phyloP scores from a whole-genome alignment of 2,888 invertebrate species.

The Carabus problematicus region DNA sequence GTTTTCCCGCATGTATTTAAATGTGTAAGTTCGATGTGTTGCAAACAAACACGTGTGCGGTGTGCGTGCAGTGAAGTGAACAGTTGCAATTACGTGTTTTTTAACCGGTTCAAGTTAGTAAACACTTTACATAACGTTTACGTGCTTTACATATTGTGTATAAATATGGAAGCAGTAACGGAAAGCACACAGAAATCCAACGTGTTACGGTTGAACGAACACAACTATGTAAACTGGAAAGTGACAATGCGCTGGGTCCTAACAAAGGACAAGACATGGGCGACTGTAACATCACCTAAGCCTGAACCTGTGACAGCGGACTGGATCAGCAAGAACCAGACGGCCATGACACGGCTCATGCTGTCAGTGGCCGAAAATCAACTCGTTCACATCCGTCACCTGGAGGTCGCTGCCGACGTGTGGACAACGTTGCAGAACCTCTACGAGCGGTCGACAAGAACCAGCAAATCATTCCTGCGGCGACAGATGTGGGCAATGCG shows the following conservation, averaged over 20 bases:
- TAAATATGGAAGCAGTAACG: not conserved
- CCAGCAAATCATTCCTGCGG: not conserved
- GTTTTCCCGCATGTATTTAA: too few relatives aligned
- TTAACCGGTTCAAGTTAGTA: too few relatives aligned
- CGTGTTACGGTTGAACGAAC: not conserved
- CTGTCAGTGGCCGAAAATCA: not conserved
- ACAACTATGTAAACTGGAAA: conserved; percentile 1
- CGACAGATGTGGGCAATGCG: not conserved
- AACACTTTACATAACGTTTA: too few relatives aligned
- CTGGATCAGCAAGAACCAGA: not conserved
- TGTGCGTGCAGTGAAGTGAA: too few relatives aligned
- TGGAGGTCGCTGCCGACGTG: not conserved
- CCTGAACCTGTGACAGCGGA: not conserved
- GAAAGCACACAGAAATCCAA: conserved; percentile 3
- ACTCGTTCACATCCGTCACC: conserved; percentile 1
- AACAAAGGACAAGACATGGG: not conserved
- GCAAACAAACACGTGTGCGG: too few relatives aligned
- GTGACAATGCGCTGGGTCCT: conserved; percentile 14
- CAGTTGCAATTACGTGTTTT: too few relatives aligned
- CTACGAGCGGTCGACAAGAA: not conserved
- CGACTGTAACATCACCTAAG: conserved; percentile 1
- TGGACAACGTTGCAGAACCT: conserved; percentile 8
- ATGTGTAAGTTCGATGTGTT: too few relatives aligned
- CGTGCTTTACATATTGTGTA: too few relatives aligned
- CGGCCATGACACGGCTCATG: conserved; percentile 7